These are phyloP conservation scores for Pteruthius melanotis DNA, from an alignment of 2,113 vertebrate species.

Conservation along the genomic window DNA sequence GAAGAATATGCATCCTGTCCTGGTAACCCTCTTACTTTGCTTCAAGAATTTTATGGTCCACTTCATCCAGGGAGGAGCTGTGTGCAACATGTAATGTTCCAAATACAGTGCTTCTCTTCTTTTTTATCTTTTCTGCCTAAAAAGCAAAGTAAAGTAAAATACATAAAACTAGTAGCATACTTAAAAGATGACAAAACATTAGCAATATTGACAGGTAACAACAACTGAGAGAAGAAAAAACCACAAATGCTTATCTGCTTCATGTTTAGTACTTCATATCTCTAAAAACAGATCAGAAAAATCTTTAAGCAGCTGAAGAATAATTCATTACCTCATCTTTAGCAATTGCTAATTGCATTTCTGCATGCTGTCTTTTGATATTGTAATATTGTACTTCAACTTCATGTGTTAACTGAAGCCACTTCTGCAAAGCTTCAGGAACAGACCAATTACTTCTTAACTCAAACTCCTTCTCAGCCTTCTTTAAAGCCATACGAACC, in stretches of 20 bases:
- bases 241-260: neutral
- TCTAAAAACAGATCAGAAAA: neutral
- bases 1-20: neutral
- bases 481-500: constrained; percentile 96
- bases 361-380: constrained; percentile 96
- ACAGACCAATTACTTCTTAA: constrained; percentile 90
- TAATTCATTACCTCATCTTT: constrained; percentile 90
- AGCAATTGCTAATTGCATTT: constrained; percentile 89
- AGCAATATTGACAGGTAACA: neutral
- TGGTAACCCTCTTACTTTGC: constrained; percentile 85
- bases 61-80: constrained; percentile 96
- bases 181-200: neutral
- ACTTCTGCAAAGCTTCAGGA: constrained; percentile 95
- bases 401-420: constrained; percentile 97
- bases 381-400: constrained; percentile 99
- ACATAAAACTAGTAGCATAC: neutral
- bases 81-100: constrained; percentile 97
- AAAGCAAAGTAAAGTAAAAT: constrained; percentile 29
- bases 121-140: constrained; percentile 98
- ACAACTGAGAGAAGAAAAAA: neutral
- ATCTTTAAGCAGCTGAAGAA: neutral
- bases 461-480: constrained; percentile 94
- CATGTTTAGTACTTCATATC: neutral
- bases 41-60: constrained; percentile 99
- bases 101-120: constrained; percentile 94